phyloP scores from a whole-genome alignment of 2,113 vertebrate genomes.

The Alouatta palliata region DNA sequence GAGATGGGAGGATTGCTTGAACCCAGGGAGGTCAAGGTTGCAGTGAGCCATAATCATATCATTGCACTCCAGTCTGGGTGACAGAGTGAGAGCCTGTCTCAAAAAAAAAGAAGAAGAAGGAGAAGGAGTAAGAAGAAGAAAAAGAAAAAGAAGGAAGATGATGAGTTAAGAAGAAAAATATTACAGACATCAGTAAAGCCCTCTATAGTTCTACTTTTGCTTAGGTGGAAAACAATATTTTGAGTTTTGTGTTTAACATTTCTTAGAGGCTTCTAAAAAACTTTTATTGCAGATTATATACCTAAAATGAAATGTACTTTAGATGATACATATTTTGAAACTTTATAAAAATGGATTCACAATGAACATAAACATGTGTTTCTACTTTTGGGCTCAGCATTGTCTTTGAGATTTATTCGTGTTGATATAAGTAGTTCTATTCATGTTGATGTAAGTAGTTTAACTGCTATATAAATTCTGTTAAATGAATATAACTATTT shows the following conservation, averaged over 20 bases:
- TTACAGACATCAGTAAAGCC: background rate
- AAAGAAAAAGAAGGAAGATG: too few species aligned
- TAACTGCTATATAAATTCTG: background rate
- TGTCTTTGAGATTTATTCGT: background rate
- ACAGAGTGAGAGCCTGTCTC: too few species aligned
- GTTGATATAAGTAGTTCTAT: background rate
- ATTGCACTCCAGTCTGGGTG: too few species aligned
- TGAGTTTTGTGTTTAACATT: conserved; percentile 13
- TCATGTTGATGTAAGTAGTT: background rate
- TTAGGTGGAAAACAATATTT: background rate
- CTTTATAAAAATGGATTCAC: background rate
- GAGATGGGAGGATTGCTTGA: too few species aligned
- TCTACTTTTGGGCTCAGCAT: background rate
- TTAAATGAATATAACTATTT: background rate
- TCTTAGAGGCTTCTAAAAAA: background rate
- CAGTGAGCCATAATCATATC: too few species aligned
- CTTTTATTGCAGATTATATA: background rate
- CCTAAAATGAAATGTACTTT: conserved; percentile 3
- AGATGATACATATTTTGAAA: background rate
- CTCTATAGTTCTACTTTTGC: background rate
- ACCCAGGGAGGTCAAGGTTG: too few species aligned
- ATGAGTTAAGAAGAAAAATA: too few species aligned
- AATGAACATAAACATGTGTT: background rate
- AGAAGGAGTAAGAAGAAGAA: too few species aligned
- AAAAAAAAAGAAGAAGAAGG: too few species aligned